These are phyloP conservation scores for Tetrapedia diversipes DNA, from an alignment of 2,888 invertebrate genomes.

Conservation along the genomic window DNA sequence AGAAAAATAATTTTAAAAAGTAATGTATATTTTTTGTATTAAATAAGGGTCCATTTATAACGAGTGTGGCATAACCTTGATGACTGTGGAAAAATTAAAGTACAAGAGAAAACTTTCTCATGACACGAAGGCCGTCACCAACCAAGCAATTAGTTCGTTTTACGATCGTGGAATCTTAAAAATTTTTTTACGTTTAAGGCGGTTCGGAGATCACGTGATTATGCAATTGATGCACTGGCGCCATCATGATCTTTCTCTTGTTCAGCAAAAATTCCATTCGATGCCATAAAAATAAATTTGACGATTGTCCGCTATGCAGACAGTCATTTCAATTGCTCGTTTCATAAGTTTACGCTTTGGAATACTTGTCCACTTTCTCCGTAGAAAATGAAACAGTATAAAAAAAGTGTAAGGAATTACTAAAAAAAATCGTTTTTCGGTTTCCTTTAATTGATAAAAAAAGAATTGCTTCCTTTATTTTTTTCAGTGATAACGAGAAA, in stretches of 20 bases:
- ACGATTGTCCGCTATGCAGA: constrained; percentile 25
- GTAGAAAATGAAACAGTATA: background rate
- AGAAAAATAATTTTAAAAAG: no score
- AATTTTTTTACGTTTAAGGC: constrained; percentile 27
- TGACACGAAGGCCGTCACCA: constrained; percentile 1
- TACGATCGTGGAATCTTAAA: constrained; percentile 23
- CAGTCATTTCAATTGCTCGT: constrained; percentile 17
- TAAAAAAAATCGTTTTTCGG: background rate
- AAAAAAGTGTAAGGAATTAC: background rate
- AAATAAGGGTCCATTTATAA: background rate
- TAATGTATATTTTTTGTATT: constrained; percentile 7
- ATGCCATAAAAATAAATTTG: constrained; percentile 27
- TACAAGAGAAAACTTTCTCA: constrained; percentile 54
- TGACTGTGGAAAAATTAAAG: constrained; percentile 41
- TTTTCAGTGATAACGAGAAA: background rate
- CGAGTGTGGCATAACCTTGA: constrained; percentile 10
- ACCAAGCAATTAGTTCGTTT: constrained; percentile 35
- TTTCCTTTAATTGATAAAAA: background rate
- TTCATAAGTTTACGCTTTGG: constrained; percentile 29
- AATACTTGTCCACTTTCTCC: constrained; percentile 28
- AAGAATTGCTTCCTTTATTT: background rate
- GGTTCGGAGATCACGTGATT: background rate
- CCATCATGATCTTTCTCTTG: background rate
- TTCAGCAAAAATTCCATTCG: background rate
- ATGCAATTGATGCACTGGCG: constrained; percentile 1